phyloP scores from a whole-genome alignment of 2,113 vertebrate species.

The Planiliza haematocheilus region DNA sequence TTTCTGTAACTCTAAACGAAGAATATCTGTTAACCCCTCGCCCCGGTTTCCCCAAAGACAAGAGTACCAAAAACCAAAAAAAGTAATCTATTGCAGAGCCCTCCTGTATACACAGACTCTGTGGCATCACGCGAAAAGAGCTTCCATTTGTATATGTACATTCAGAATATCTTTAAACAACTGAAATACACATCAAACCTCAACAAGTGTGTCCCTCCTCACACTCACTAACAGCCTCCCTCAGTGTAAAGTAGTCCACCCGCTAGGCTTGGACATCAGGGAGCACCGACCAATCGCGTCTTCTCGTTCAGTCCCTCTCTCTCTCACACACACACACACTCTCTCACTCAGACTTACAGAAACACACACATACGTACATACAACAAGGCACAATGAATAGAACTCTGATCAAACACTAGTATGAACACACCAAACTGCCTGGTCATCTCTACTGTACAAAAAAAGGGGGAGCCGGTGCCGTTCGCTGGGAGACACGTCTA shows the following conservation, averaged over 20 bases:
- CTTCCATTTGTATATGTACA: conserved; percentile 96
- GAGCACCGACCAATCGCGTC: conserved; percentile 80
- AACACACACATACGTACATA: conserved; percentile 81
- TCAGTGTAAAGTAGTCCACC: conserved; percentile 75
- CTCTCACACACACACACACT: conserved; percentile 15
- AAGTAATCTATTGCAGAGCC: conserved; percentile 91
- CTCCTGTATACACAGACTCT: conserved; percentile 99
- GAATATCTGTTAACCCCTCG: conserved; percentile 75
- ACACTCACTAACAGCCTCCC: conserved; percentile 54
- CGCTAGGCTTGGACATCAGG: conserved; percentile 59
- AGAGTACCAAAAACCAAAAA: conserved; percentile 84
- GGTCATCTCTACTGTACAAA: conserved; percentile 85
- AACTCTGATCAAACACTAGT: conserved; percentile 95
- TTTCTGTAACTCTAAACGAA: conserved; percentile 79
- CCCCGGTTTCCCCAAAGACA: conserved; percentile 60
- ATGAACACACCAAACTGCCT: conserved; percentile 89
- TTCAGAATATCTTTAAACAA: conserved; percentile 93
- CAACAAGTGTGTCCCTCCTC: conserved; percentile 80
- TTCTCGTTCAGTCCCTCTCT: conserved; percentile 52
- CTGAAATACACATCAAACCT: conserved; percentile 91
- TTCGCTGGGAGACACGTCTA: conserved; percentile 68
- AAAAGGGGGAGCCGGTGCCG: conserved; percentile 56
- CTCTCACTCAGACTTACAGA: conserved; percentile 45
- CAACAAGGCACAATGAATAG: conserved; percentile 98
- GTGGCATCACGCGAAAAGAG: conserved; percentile 98